A percentile compares a stretch with the other conserved stretches of the same genome.
phyloP scores from a whole-genome alignment of 2,888 invertebrate genomes.

The Xestia xanthographa region DNA sequence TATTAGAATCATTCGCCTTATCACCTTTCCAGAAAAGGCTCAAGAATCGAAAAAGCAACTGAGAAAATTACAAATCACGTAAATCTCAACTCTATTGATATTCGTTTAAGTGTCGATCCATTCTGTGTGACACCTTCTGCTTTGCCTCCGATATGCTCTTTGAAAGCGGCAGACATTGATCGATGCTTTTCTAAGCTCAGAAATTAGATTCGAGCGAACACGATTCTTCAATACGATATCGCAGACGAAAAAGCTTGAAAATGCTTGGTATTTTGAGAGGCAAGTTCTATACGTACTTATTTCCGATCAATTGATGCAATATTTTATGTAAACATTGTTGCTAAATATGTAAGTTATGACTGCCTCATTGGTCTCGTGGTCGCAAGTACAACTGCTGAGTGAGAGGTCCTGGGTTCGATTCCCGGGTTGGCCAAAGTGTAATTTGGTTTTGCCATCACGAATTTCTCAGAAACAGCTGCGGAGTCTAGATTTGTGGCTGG shows the following conservation, averaged over 20 bases:
- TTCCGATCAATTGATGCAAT: neutral
- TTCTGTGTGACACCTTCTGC: conserved; percentile 78
- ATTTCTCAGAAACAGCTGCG: too few species aligned
- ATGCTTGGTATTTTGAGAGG: conserved; percentile 19
- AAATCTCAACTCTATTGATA: conserved; percentile 73
- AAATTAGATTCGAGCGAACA: conserved; percentile 68
- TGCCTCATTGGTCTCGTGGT: too few species aligned
- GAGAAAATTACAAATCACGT: conserved; percentile 62
- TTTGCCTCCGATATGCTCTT: conserved; percentile 76
- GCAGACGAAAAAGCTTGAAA: conserved; percentile 42
- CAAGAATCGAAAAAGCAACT: conserved; percentile 12
- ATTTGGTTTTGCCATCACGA: too few species aligned
- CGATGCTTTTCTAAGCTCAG: conserved; percentile 74
- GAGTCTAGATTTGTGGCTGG: too few species aligned
- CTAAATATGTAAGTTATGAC: too few species aligned
- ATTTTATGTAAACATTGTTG: neutral
- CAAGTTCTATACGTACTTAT: neutral
- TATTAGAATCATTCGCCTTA: neutral
- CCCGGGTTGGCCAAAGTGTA: too few species aligned
- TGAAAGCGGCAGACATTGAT: conserved; percentile 82
- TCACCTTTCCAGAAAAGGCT: neutral
- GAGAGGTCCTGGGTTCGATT: too few species aligned
- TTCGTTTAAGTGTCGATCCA: conserved; percentile 75
- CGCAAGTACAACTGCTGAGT: too few species aligned
- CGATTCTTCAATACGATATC: conserved; percentile 67